Conservation (phyloP, 2,888 invertebrate species). For the Drosophila algonquin region DNA sequence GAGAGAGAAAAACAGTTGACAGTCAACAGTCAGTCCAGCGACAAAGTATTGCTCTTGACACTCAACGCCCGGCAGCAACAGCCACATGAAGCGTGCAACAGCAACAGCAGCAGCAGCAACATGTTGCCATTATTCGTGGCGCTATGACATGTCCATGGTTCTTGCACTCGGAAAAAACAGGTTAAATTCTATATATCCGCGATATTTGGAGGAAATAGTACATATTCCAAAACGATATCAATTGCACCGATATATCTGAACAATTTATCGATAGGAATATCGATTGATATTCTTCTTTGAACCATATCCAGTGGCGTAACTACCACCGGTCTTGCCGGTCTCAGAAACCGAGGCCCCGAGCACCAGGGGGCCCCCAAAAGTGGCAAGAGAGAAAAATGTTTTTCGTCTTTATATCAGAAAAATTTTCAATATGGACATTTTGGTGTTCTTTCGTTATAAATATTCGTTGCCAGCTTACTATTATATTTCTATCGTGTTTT, state of each 20-base stretch:
- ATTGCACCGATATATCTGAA: background rate
- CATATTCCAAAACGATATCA: background rate
- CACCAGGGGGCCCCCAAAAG: no score
- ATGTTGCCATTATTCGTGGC: conserved; percentile 53
- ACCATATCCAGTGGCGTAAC: no score
- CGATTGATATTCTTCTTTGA: background rate
- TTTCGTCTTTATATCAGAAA: no score
- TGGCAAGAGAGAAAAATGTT: no score
- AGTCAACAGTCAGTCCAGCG: conserved; percentile 66
- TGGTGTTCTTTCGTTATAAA: no score
- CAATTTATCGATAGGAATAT: background rate
- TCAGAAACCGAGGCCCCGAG: no score
- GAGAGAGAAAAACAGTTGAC: conserved; percentile 68
- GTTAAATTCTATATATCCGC: no score
- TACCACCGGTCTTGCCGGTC: no score
- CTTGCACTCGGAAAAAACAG: background rate
- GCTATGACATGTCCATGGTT: background rate
- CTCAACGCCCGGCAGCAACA: conserved; percentile 42
- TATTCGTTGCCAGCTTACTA: no score
- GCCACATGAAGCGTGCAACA: conserved; percentile 56
- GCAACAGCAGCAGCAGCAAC: conserved; percentile 44
- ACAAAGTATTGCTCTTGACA: conserved; percentile 46
- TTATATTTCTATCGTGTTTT: no score
- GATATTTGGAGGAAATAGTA: background rate
- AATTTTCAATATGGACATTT: no score